phyloP scores from a whole-genome alignment of 2,113 vertebrate species.

The Cyprinodon tularosa region DNA sequence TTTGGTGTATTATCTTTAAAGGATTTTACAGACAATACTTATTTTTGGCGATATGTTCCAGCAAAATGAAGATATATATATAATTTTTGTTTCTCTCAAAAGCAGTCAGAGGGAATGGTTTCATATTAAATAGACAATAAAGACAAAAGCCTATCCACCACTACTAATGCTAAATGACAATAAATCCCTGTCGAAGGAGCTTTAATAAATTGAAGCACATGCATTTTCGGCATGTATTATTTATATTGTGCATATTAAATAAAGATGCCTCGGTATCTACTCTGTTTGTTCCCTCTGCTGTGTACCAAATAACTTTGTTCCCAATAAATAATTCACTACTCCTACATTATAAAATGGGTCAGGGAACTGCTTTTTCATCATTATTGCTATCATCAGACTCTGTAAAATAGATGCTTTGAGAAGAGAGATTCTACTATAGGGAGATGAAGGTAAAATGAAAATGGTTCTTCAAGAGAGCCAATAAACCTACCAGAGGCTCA shows the following conservation, averaged over 20 bases:
- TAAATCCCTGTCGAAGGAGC: conserved; percentile 66
- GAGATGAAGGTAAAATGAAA: conserved; percentile 23
- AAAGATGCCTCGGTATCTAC: conserved; percentile 75
- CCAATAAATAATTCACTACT: conserved; percentile 78
- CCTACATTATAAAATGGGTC: conserved; percentile 79
- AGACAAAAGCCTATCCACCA: conserved; percentile 58
- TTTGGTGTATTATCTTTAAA: conserved; percentile 62
- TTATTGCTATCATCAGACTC: conserved; percentile 72
- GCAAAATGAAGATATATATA: conserved; percentile 57
- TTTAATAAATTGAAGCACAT: conserved; percentile 77
- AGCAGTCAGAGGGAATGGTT: conserved; percentile 53
- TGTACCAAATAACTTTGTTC: conserved; percentile 82
- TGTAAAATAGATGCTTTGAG: conserved; percentile 52
- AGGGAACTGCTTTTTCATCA: conserved; percentile 73
- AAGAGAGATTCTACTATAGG: conserved; percentile 43
- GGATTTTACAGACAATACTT: conserved; percentile 52
- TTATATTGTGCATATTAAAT: conserved; percentile 79
- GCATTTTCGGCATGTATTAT: conserved; percentile 77
- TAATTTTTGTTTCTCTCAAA: conserved; percentile 13
- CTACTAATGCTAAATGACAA: conserved; percentile 71
- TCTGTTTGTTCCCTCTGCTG: conserved; percentile 76
- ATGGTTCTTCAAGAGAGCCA: conserved; percentile 41
- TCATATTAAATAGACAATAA: conserved; percentile 63
- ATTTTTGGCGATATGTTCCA: conserved; percentile 56
- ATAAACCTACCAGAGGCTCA: conserved; percentile 38